Evolutionary conservation across 2,888 invertebrate genomes (phyloP).

Genomic region (Cybosia mesomella): DNA sequence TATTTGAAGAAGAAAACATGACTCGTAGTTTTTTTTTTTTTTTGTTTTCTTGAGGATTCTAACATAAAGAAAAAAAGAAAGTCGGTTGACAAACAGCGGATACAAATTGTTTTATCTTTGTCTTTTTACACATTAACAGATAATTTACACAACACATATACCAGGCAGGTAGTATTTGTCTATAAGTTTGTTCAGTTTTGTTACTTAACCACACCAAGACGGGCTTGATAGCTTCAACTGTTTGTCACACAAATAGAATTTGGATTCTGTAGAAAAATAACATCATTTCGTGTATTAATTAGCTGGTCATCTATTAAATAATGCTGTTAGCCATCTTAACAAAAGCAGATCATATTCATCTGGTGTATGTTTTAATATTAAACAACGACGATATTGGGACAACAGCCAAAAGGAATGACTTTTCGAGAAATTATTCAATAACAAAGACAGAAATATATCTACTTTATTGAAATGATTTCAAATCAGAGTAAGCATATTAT

Average conservation of each 20-base stretch:
- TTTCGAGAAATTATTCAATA: conserved; percentile 3
- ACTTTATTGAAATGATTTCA: not conserved
- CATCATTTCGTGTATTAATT: no score
- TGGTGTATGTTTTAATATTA: conserved; percentile 1
- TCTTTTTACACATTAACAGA: no score
- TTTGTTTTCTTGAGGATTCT: no score
- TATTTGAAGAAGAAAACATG: no score
- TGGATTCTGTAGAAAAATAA: no score
- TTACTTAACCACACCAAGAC: no score
- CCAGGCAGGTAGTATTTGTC: no score
- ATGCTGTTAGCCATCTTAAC: not conserved
- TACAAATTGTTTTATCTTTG: not conserved
- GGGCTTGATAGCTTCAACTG: no score
- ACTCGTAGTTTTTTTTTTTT: no score
- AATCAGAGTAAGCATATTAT: not conserved
- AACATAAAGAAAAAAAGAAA: not conserved
- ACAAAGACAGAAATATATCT: conserved; percentile 10
- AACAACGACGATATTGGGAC: not conserved
- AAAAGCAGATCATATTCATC: not conserved
- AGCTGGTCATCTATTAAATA: not conserved
- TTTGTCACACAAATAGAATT: no score
- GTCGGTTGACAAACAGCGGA: not conserved
- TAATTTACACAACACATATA: no score
- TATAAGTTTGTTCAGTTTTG: no score
- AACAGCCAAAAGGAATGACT: not conserved